A percentile compares a stretch with the other conserved stretches of the same genome.
These are phyloP conservation scores for Abramis brama DNA, from an alignment of 2,113 vertebrate genomes.

Conservation along the genomic window DNA sequence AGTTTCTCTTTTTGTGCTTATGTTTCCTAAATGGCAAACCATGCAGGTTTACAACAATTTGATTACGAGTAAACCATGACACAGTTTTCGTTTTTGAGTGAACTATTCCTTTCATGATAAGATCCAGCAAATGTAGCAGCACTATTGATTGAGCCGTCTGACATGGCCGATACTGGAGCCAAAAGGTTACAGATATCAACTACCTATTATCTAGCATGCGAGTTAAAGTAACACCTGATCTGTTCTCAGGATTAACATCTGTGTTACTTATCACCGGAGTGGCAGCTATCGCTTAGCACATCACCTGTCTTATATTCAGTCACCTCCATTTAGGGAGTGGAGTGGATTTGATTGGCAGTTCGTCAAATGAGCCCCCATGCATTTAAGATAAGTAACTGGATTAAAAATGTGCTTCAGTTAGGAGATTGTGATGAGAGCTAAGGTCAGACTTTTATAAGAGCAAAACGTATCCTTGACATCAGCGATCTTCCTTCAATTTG, in stretches of 20 bases:
- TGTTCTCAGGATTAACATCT: slow-evolving; percentile 51
- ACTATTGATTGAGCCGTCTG: neutral
- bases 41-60: neutral
- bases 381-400: slow-evolving; percentile 27
- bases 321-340: slow-evolving; percentile 31
- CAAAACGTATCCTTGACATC: neutral
- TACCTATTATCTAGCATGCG: neutral
- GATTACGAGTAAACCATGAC: neutral
- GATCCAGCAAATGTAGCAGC: neutral
- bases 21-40: neutral
- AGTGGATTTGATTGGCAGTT: slow-evolving; percentile 34
- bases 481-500: slow-evolving; percentile 11
- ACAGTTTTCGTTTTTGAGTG: neutral
- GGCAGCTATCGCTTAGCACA: slow-evolving; percentile 53
- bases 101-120: neutral
- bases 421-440: slow-evolving; percentile 17
- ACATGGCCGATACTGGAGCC: neutral
- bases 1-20: neutral
- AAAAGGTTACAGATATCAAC: slow-evolving; percentile 10
- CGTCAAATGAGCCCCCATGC: slow-evolving; percentile 30
- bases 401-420: slow-evolving; percentile 8
- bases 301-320: slow-evolving; percentile 34
- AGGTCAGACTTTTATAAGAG: slow-evolving; percentile 40
- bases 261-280: slow-evolving; percentile 37
- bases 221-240: slow-evolving; percentile 49